Conservation (phyloP, 2,113 vertebrate species). For the Penelope pileata region DNA sequence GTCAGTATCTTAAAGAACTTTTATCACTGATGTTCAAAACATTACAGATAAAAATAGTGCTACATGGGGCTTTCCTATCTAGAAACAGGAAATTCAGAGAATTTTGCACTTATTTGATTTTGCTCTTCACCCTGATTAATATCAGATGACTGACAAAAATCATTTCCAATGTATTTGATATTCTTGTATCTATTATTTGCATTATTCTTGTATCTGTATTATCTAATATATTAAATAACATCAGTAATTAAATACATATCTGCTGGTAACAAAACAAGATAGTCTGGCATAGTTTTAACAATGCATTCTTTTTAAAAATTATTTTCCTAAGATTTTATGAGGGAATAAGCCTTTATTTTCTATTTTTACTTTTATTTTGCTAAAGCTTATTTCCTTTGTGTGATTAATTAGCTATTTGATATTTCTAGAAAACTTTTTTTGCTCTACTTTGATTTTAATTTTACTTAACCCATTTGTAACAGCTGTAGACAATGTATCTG, state of each 20-base stretch:
- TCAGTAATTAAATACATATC: background rate
- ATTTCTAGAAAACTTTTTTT: background rate
- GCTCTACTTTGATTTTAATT: background rate
- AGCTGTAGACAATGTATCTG: background rate
- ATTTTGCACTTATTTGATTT: background rate
- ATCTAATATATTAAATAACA: too few species aligned
- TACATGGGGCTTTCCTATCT: background rate
- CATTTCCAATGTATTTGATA: background rate
- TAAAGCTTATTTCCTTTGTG: background rate
- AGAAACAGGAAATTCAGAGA: background rate
- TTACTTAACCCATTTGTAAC: background rate
- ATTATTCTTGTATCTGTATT: background rate
- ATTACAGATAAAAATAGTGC: background rate
- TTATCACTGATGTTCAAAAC: background rate
- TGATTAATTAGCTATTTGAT: background rate
- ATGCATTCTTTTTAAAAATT: background rate
- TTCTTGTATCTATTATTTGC: background rate
- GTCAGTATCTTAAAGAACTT: background rate
- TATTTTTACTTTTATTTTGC: background rate
- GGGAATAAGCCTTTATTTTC: background rate
- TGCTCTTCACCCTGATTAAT: background rate
- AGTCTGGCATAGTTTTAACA: background rate
- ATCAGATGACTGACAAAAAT: background rate
- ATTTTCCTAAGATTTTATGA: background rate
- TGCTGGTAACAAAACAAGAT: background rate